Conservation (phyloP, 1,140 invertebrate species). For the Branchinecta lynchi region DNA sequence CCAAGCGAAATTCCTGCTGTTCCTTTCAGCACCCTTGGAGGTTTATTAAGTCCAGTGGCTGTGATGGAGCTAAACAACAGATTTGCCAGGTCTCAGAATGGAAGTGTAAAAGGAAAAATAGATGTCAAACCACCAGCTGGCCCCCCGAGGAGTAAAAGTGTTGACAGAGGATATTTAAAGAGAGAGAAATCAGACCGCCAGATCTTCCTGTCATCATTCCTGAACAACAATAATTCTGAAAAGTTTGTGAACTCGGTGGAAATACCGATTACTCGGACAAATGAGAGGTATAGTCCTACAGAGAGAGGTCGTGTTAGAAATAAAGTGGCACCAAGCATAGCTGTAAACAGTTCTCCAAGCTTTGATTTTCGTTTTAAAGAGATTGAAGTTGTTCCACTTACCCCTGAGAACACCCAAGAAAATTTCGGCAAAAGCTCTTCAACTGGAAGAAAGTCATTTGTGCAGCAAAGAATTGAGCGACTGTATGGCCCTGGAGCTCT, state of each 20-base stretch:
- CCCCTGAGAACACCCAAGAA: conserved; percentile 5
- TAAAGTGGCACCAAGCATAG: conserved; percentile 2
- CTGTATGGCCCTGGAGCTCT: conserved; percentile 68
- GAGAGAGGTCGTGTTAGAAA: conserved; percentile 6
- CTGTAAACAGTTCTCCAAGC: neutral
- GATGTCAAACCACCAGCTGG: conserved; percentile 6
- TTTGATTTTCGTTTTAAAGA: conserved; percentile 1
- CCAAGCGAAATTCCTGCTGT: conserved; percentile 18
- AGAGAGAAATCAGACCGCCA: conserved; percentile 2
- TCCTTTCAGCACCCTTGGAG: conserved; percentile 19
- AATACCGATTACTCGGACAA: conserved; percentile 10
- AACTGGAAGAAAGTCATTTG: conserved; percentile 44
- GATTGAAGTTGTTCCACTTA: conserved; percentile 7
- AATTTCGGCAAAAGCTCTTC: conserved; percentile 2
- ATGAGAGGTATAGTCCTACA: neutral
- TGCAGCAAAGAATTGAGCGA: conserved; percentile 69
- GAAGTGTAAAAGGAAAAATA: conserved; percentile 19
- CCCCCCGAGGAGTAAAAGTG: conserved; percentile 19
- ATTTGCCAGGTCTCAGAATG: conserved; percentile 26
- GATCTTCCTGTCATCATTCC: conserved; percentile 14
- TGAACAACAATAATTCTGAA: neutral
- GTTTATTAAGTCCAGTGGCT: conserved; percentile 16
- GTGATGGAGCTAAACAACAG: conserved; percentile 26
- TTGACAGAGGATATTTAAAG: conserved; percentile 18
- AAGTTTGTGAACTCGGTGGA: neutral